These are phyloP conservation scores for Lycocorax pyrrhopterus DNA, from an alignment of 2,113 vertebrate species.

Conservation along the genomic window DNA sequence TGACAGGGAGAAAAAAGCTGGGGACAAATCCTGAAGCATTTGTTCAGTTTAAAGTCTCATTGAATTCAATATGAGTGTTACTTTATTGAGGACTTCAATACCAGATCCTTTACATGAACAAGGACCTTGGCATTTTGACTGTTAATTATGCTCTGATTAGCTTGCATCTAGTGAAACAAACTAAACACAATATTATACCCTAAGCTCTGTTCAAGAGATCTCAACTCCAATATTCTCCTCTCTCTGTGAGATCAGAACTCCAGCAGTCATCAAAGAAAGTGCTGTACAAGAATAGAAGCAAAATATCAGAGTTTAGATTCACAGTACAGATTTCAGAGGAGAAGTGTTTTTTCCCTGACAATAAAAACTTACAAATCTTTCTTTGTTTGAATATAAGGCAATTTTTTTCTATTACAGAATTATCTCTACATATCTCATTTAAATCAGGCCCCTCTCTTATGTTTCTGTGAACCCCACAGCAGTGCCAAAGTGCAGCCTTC, in stretches of 20 bases:
- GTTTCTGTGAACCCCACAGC: not conserved
- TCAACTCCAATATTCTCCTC: conserved; percentile 46
- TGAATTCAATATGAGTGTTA: conserved; percentile 29
- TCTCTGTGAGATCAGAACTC: conserved; percentile 53
- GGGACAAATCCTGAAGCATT: conserved; percentile 21
- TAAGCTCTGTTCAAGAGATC: conserved; percentile 28
- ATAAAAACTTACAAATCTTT: not conserved
- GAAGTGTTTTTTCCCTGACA: not conserved
- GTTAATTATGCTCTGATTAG: conserved; percentile 61
- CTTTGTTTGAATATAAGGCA: not conserved
- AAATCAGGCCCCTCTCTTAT: not conserved
- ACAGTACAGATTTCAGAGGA: not conserved
- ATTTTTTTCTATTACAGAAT: not conserved
- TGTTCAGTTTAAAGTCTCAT: conserved; percentile 1
- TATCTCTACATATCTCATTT: not conserved
- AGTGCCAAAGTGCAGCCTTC: not conserved
- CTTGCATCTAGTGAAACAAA: conserved; percentile 40
- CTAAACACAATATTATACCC: conserved; percentile 12
- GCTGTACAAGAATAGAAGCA: not conserved
- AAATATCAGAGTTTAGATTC: conserved; percentile 44
- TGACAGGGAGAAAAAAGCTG: conserved; percentile 8
- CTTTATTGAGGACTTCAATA: conserved; percentile 42
- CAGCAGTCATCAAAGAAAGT: conserved; percentile 61
- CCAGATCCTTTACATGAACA: conserved; percentile 18
- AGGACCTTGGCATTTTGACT: conserved; percentile 43